Base-by-base conservation (phyloP, 1,140 invertebrate species). In the Lucilia cuprina region DNA sequence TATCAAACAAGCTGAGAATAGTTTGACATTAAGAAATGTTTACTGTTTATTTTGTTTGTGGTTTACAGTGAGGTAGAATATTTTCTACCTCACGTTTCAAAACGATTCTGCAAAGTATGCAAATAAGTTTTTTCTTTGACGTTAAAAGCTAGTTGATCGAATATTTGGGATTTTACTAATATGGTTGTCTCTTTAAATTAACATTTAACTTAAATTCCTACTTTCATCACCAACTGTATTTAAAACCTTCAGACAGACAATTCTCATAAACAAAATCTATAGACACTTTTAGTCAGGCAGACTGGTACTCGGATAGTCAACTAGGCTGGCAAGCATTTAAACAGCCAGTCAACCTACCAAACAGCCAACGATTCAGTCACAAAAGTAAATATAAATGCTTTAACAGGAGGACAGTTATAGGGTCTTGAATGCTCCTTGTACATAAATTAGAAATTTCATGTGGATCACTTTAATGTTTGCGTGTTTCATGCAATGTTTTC, bases 361-460 rank as follows among this genome's bases (percentile, higher is more conserved):
- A 3, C 65, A 21, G 10, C 21, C 65, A 70, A n/a, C 50, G 50
- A 55, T 0, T n/a, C 50, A 55, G 41, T 41, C 41, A 41, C 65
- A 21, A 70, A 19, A 70, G n/a, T 19, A 70, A 21, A 21, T 2
- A 70, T 19, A 70, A 70, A 8, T 7, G 10, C 5, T 21, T 21
- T 8, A 70, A 70, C 19, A 70, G 65, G 17, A 21, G n/a, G 9
- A 70, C 65, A 21, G 17, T 70, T 21, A 21, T 70, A 19, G 10
- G n/a, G 21, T 19, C n/a, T 70, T 21, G n/a, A 70, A 70, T 21
- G 65, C 9, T 70, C 65, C 65, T 21, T 70, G 19, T 80, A 80
- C 77, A 80, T 80, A 80, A 80, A 80, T 80, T 80, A 80, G 77
- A 80, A 80, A 80, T 80, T 80, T 80, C 77, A 80, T 80, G 77